phyloP scores from a whole-genome alignment of 1,140 invertebrate genomes.

The Tetragnatha versicolor region DNA sequence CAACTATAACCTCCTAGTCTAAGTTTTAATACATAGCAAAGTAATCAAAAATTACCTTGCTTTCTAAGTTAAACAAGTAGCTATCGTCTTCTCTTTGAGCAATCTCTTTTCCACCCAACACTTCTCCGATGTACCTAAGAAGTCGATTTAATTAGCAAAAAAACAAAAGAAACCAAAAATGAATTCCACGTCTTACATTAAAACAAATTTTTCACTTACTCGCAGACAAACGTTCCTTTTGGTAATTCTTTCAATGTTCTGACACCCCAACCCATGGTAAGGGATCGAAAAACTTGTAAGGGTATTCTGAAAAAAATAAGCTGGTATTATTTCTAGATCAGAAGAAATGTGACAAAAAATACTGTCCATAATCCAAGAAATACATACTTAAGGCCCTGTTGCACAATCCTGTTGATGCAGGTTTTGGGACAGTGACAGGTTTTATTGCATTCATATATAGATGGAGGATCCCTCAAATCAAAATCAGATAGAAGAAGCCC shows the following conservation, averaged over 20 bases:
- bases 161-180: background rate
- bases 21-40: too few species aligned
- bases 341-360: background rate
- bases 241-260: conserved; percentile 75
- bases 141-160: background rate
- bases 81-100: conserved; percentile 86
- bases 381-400: conserved; percentile 75
- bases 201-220: conserved; percentile 66
- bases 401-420: conserved; percentile 84
- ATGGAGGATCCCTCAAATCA: conserved; percentile 71
- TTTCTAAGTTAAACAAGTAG: conserved; percentile 89
- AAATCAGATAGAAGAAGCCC: conserved; percentile 83
- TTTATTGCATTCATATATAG: conserved; percentile 82
- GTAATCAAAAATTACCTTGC: conserved; percentile 68
- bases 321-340: background rate
- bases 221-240: conserved; percentile 83
- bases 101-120: conserved; percentile 82
- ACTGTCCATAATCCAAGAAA: background rate
- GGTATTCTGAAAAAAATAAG: conserved; percentile 64
- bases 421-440: conserved; percentile 82
- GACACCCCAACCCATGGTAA: conserved; percentile 86
- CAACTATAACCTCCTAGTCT: too few species aligned
- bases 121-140: conserved; percentile 83
- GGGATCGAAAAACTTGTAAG: conserved; percentile 78
- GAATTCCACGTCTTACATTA: background rate